A percentile compares a stretch with the other conserved stretches of the same genome.
These are phyloP conservation scores for Rhombomys opimus DNA, from an alignment of 2,113 vertebrate genomes.

Conservation along the genomic window DNA sequence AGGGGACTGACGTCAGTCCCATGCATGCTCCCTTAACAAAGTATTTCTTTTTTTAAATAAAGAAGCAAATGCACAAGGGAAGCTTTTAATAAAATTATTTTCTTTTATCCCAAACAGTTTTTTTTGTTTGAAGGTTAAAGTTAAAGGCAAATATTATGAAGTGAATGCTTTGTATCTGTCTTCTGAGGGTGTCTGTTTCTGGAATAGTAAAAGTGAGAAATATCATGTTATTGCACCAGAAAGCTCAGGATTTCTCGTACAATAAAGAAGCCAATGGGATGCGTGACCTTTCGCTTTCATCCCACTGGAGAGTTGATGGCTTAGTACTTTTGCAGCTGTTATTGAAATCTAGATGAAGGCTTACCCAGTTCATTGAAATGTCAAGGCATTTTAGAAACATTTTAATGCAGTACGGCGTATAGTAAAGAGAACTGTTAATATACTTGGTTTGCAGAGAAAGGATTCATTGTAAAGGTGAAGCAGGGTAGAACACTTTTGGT, in stretches of 20 bases:
- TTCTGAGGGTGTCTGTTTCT: conserved; percentile 44
- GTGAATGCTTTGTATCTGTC: conserved; percentile 48
- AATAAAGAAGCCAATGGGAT: conserved; percentile 39
- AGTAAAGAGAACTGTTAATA: conserved; percentile 12
- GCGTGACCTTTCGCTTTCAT: conserved; percentile 58
- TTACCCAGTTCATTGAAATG: conserved; percentile 65
- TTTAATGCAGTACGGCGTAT: conserved; percentile 41
- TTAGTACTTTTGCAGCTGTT: conserved; percentile 68
- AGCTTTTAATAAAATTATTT: conserved; percentile 27
- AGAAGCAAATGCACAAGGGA: conserved; percentile 58
- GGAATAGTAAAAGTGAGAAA: conserved; percentile 45
- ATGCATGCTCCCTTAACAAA: not conserved
- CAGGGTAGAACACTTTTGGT: conserved; percentile 57
- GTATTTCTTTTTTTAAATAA: not conserved
- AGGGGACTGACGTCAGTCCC: not conserved
- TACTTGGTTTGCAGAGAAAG: conserved; percentile 32
- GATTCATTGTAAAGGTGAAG: conserved; percentile 51
- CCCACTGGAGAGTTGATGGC: not conserved
- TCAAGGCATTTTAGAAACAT: conserved; percentile 53
- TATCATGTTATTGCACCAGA: conserved; percentile 35
- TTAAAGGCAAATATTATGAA: conserved; percentile 48
- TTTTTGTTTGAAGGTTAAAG: conserved; percentile 37
- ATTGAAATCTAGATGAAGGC: conserved; percentile 67
- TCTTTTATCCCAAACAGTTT: conserved; percentile 1
- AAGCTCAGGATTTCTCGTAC: conserved; percentile 26